These are phyloP conservation scores for Anabacerthia variegaticeps DNA, from an alignment of 2,797 vertebrate species.

Conservation along the genomic window DNA sequence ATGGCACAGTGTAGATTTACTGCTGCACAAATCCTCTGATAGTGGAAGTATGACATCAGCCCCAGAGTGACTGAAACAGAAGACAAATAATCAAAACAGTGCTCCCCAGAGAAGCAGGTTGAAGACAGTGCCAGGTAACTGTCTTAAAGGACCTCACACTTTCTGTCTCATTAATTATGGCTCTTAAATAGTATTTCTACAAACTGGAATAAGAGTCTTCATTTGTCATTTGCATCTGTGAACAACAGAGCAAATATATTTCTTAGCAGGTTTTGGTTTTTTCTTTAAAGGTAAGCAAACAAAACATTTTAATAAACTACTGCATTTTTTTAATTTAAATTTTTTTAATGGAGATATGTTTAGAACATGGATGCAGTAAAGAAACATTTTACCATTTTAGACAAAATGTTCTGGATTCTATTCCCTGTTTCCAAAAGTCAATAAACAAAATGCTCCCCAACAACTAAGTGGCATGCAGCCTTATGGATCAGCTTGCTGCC, in stretches of 20 bases:
- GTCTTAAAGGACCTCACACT: neutral
- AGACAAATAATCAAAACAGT: slow-evolving; percentile 15
- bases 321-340: neutral
- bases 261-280: neutral
- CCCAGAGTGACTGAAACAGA: slow-evolving; percentile 6
- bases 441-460: neutral
- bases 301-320: neutral
- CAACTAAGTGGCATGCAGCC: neutral
- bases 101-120: neutral
- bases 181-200: neutral
- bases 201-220: neutral
- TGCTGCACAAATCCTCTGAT: neutral
- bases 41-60: neutral
- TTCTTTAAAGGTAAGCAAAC: neutral
- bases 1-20: neutral
- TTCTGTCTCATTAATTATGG: neutral
- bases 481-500: neutral
- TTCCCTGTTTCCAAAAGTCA: neutral
- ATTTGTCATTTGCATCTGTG: neutral
- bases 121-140: neutral
- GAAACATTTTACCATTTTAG: neutral
- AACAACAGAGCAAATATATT: neutral
- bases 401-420: neutral
- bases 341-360: neutral
- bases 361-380: neutral